Percentiles rank a stretch among this genome's conserved stretches.
These are phyloP conservation scores for Mormoops blainvillei DNA, from an alignment of 2,113 vertebrate genomes.

Conservation along the genomic window DNA sequence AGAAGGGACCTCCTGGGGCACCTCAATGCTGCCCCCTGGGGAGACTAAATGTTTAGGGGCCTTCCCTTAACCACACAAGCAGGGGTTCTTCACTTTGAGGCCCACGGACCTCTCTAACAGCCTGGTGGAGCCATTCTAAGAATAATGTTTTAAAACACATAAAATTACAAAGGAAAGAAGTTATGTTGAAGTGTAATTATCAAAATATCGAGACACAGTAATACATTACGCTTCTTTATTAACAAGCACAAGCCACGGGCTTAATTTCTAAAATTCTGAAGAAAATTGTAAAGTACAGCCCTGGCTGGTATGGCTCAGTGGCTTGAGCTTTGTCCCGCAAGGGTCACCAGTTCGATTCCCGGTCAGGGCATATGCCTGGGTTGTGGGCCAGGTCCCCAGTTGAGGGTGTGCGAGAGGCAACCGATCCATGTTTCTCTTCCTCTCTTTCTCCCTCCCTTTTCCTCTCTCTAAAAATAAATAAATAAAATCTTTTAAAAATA, in stretches of 20 bases:
- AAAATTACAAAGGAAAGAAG: not conserved
- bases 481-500: too few species aligned
- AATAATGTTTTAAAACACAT: not conserved
- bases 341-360: too few species aligned
- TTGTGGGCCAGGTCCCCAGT: too few species aligned
- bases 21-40: accelerated
- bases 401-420: too few species aligned
- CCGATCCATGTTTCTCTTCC: too few species aligned
- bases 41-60: accelerated
- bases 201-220: accelerated
- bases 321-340: too few species aligned
- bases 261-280: not conserved
- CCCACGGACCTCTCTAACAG: not conserved
- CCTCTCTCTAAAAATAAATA: too few species aligned
- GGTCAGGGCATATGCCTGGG: too few species aligned
- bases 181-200: not conserved
- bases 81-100: not conserved
- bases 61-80: not conserved
- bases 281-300: too few species aligned
- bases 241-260: not conserved
- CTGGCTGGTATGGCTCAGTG: too few species aligned
- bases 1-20: not conserved
- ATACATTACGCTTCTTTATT: not conserved
- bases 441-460: too few species aligned
- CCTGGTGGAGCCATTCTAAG: not conserved